A percentile compares a stretch with the other conserved stretches of the same genome.
phyloP scores from a whole-genome alignment of 30 jellyfish, hydroid and myxozoan species.

The Aurelia aurita complex sp. Pacific region DNA sequence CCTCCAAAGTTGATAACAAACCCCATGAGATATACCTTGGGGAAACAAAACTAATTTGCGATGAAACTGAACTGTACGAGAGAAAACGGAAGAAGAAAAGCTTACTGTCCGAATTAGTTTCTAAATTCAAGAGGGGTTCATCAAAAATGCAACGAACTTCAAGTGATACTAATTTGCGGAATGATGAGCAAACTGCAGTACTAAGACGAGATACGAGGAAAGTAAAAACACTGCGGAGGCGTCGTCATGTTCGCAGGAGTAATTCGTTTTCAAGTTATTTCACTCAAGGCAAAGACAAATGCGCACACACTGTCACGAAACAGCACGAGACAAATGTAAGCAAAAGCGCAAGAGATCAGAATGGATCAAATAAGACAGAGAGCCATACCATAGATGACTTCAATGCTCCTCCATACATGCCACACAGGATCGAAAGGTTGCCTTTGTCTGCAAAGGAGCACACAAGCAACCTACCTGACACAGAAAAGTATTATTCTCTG shows the following conservation, averaged over 20 bases:
- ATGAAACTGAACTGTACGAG: slow-evolving; percentile 30
- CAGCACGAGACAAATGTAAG: neutral
- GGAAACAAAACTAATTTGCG: slow-evolving; percentile 26
- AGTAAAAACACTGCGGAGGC: slow-evolving; percentile 55
- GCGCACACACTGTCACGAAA: neutral
- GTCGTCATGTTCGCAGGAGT: slow-evolving; percentile 72
- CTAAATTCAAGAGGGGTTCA: slow-evolving; percentile 48
- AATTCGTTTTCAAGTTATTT: slow-evolving; percentile 69
- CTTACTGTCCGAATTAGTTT: slow-evolving; percentile 61
- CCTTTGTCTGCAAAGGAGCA: slow-evolving; percentile 15
- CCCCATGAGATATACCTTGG: slow-evolving; percentile 40
- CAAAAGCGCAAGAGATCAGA: neutral
- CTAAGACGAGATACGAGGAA: slow-evolving; percentile 48
- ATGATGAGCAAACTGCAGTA: slow-evolving; percentile 39
- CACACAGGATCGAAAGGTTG: slow-evolving; percentile 40
- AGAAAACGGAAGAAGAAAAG: slow-evolving; percentile 57
- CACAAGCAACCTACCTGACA: neutral
- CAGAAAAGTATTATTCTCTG: neutral
- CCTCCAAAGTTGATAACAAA: neutral
- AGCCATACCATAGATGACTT: neutral
- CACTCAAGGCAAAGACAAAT: slow-evolving; percentile 9
- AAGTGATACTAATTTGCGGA: slow-evolving; percentile 45
- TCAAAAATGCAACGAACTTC: slow-evolving; percentile 48
- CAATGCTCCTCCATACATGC: slow-evolving; percentile 48
- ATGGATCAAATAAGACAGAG: neutral